phyloP scores from a whole-genome alignment of 2,888 invertebrate genomes.

The Eucriotettix oculatus region DNA sequence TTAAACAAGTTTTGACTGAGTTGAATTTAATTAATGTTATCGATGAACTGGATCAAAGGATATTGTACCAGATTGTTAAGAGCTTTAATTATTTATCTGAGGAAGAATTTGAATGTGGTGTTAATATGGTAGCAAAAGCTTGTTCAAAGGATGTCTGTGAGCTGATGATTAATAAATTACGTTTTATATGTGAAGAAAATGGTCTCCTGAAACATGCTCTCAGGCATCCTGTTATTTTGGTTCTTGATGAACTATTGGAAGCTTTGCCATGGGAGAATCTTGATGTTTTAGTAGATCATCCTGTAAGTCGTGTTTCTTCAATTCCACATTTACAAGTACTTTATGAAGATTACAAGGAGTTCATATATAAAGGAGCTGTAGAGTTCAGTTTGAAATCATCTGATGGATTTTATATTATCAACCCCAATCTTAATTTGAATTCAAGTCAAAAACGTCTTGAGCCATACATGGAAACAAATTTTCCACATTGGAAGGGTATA shows the following conservation, averaged over 20 bases:
- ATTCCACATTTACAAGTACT: conserved; percentile 45
- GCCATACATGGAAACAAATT: conserved; percentile 27
- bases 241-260: conserved; percentile 54
- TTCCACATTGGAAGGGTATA: conserved; percentile 37
- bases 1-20: not conserved
- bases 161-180: no score
- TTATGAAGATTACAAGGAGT: conserved; percentile 38
- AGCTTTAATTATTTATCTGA: not conserved
- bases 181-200: not conserved
- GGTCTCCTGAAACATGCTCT: conserved; percentile 26
- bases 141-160: no score
- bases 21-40: not conserved
- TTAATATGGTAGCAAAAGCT: not conserved
- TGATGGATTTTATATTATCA: conserved; percentile 41
- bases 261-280: conserved; percentile 66
- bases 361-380: conserved; percentile 30
- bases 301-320: conserved; percentile 59
- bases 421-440: conserved; percentile 45
- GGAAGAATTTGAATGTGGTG: not conserved
- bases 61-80: not conserved
- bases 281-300: conserved; percentile 42
- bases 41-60: not conserved
- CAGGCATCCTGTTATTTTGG: conserved; percentile 43
- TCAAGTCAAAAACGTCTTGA: not conserved
- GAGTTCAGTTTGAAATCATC: conserved; percentile 16